Percentiles rank a stretch among this genome's conserved stretches.
These are phyloP conservation scores for Plumapathes pennacea DNA, from an alignment of 92 coral and sea anemone species.

Conservation along the genomic window DNA sequence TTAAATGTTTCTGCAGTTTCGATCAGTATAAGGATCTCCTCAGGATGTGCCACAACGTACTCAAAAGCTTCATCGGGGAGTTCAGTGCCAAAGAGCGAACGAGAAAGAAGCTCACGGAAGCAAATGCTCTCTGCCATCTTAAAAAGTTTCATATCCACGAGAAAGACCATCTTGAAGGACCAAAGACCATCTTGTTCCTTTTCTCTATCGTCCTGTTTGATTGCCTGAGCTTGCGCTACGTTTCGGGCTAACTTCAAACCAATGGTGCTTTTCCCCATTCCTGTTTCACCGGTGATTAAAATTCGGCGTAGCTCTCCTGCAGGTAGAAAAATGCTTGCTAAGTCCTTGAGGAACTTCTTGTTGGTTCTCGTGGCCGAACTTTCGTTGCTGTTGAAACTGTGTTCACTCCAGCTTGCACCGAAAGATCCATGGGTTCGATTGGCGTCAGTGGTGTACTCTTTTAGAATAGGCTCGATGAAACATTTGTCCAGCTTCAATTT, in stretches of 20 bases:
- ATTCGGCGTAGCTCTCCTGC: too few relatives aligned
- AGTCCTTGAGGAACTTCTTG: neutral
- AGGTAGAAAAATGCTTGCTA: too few relatives aligned
- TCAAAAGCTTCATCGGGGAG: neutral
- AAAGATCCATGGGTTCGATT: too few relatives aligned
- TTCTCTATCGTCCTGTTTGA: too few relatives aligned
- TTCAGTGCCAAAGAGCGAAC: neutral
- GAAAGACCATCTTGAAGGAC: constrained; percentile 2
- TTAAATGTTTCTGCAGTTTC: constrained; percentile 5
- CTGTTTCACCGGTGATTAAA: constrained; percentile 13
- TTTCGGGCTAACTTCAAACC: constrained; percentile 7
- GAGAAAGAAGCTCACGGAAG: neutral
- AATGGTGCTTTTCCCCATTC: constrained; percentile 20
- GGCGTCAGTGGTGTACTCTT: too few relatives aligned
- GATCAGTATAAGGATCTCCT: constrained; percentile 1
- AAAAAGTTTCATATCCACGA: neutral
- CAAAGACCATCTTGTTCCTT: neutral
- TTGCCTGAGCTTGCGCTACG: constrained; percentile 4
- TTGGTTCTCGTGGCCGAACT: neutral
- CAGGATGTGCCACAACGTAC: constrained; percentile 4
- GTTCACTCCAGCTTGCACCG: too few relatives aligned
- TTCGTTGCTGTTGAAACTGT: too few relatives aligned
- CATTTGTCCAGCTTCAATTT: too few relatives aligned
- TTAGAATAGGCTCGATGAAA: too few relatives aligned
- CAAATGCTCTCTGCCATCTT: neutral